A percentile compares a stretch with the other conserved stretches of the same genome.
phyloP scores from a whole-genome alignment of 1,140 invertebrate species.

The Linepithema humile region DNA sequence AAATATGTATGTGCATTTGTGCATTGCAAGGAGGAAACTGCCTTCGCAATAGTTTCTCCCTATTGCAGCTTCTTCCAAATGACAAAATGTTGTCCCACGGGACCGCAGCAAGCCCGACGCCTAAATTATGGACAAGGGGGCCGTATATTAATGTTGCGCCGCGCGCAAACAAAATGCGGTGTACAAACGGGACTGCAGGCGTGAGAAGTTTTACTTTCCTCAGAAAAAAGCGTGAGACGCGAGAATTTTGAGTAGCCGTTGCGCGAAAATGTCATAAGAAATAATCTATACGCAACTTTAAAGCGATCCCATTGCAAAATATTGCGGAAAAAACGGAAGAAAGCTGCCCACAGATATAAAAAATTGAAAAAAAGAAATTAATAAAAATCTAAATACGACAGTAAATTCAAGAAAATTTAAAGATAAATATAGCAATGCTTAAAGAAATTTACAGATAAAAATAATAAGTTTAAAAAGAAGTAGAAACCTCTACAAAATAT shows the following conservation, averaged over 20 bases:
- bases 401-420: too few species aligned
- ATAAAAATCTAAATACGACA: too few species aligned
- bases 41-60: constrained; percentile 10
- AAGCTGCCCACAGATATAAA: not conserved
- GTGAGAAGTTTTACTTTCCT: constrained; percentile 10
- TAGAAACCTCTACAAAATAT: not conserved
- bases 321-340: not conserved
- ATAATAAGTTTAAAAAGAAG: not conserved
- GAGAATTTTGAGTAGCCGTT: constrained; percentile 32
- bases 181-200: not conserved
- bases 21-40: not conserved
- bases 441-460: not conserved
- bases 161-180: constrained; percentile 20
- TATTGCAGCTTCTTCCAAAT: not conserved
- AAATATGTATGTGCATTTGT: not conserved
- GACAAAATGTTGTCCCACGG: constrained; percentile 40
- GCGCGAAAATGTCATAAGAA: not conserved
- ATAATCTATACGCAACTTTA: not conserved
- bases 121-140: constrained; percentile 26
- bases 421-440: too few species aligned
- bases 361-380: too few species aligned
- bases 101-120: constrained; percentile 15
- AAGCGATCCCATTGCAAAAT: not conserved
- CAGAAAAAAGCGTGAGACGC: not conserved
- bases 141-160: constrained; percentile 35